Evolutionary conservation across 2,113 vertebrate species (phyloP), one percentile per base, ranked within the genome.

Genomic region (Varanus salvator): DNA sequence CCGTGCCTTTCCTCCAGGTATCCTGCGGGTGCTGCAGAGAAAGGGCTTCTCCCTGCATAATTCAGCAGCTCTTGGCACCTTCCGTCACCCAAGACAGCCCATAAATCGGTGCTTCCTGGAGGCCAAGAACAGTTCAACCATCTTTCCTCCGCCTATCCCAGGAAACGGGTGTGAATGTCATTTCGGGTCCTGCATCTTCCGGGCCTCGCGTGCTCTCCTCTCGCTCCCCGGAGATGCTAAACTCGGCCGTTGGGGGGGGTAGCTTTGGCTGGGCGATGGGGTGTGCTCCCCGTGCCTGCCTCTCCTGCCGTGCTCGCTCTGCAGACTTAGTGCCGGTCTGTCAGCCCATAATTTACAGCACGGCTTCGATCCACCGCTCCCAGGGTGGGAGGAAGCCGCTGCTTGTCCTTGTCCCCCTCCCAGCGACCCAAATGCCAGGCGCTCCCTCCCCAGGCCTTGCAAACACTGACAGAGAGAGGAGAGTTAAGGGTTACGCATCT

Each of bases 261-360:
- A 19, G 60, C 3, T 21, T 15, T 21, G 60, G 21, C 11, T 64
- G 15, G 57, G 60, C 60, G 17, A 21, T 21, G 60, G 60, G 60
- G 11, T 5, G 2, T 15, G 15, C 83, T 72, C 80, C 77, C 64
- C 57, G 83, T 72, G 54, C 74, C 71, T 86, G 52, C 69, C 48
- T 72, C 85, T 44, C 88, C 21, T 48, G 50, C 81, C n/a, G n/a
- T 89, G 88, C 85, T 77, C 85, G 93, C 87, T 84, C 92, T 90
- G 86, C 9, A 31, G 15, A 68, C 11, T 50, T 57, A n/a, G 7
- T 0, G 15, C 86, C 11, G 9, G 1, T 44, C 60, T 8, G 76
- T 4, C 25, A 14, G 54, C n/a, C 74, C 66, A 17, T 9, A 34
- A 57, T 29, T 27, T 5, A 34, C 31, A 0, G 66, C 6, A 34